phyloP scores from a whole-genome alignment of 53 echinoderm and acorn worm species.

The Crossaster papposus region DNA sequence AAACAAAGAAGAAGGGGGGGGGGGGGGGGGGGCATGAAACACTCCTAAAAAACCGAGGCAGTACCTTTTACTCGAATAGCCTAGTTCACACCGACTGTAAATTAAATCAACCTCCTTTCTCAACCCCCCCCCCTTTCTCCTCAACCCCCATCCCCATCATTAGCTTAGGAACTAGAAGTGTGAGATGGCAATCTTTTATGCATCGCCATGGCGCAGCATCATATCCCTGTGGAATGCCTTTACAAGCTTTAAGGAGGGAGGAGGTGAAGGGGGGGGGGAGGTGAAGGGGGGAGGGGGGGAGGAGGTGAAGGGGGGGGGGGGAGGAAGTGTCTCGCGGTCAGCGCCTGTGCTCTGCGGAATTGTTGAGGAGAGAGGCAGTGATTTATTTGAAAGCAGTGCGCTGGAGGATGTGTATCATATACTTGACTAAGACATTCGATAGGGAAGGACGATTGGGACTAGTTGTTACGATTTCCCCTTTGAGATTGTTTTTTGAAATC shows the following conservation, averaged over 20 bases:
- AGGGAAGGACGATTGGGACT: no score
- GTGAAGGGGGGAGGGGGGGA: neutral
- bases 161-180: neutral
- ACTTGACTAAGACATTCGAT: neutral
- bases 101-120: neutral
- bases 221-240: neutral
- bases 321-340: neutral
- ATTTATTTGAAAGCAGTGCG: neutral
- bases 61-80: neutral
- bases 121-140: no score
- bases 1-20: no score
- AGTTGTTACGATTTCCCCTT: no score
- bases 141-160: neutral
- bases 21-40: neutral
- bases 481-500: neutral
- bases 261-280: no score
- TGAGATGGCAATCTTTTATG: neutral
- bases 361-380: neutral
- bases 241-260: neutral
- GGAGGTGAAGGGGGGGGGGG: no score
- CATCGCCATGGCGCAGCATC: conserved; percentile 10
- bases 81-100: neutral
- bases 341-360: neutral
- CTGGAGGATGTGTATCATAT: neutral
- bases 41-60: neutral